These are phyloP conservation scores for Salarias fasciatus DNA, from an alignment of 2,797 vertebrate genomes.

Conservation along the genomic window DNA sequence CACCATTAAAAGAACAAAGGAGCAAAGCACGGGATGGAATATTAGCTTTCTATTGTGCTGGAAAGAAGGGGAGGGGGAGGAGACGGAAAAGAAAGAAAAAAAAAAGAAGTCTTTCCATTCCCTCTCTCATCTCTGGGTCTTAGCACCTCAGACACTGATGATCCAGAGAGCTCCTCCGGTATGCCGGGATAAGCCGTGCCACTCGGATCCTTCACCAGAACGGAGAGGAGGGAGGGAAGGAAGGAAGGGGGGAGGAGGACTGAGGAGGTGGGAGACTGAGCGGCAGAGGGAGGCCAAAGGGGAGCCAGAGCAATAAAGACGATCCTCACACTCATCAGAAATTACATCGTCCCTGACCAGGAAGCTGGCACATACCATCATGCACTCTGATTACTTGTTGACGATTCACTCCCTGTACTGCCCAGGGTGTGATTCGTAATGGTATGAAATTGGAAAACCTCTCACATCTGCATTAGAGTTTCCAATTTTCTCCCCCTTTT, in stretches of 20 bases:
- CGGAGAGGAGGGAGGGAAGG: conserved; percentile 10
- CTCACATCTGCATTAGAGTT: conserved; percentile 32
- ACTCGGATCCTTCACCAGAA: conserved; percentile 60
- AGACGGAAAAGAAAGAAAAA: too few relatives aligned
- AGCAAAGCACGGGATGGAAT: conserved; percentile 59
- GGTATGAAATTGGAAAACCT: conserved; percentile 40
- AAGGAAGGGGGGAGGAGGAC: neutral
- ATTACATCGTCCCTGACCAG: conserved; percentile 18
- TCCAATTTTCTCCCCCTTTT: conserved; percentile 28
- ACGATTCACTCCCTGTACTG: conserved; percentile 40
- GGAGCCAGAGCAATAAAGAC: conserved; percentile 41
- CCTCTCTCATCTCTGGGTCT: conserved; percentile 62
- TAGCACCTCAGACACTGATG: conserved; percentile 57
- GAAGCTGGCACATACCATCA: conserved; percentile 21
- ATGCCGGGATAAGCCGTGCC: conserved; percentile 72
- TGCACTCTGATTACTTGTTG: conserved; percentile 48
- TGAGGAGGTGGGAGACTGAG: neutral
- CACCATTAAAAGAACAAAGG: conserved; percentile 56
- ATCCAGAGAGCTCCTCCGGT: conserved; percentile 70
- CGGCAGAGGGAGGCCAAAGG: conserved; percentile 22
- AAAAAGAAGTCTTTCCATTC: conserved; percentile 36
- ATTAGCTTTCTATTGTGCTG: conserved; percentile 52
- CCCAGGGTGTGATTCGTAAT: conserved; percentile 17
- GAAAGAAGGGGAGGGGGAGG: neutral
- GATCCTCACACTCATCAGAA: conserved; percentile 43